Evolutionary conservation across 2,888 invertebrate genomes (phyloP), one percentile per base, ranked within the genome.

Genomic region (Trisateles emortualis): DNA sequence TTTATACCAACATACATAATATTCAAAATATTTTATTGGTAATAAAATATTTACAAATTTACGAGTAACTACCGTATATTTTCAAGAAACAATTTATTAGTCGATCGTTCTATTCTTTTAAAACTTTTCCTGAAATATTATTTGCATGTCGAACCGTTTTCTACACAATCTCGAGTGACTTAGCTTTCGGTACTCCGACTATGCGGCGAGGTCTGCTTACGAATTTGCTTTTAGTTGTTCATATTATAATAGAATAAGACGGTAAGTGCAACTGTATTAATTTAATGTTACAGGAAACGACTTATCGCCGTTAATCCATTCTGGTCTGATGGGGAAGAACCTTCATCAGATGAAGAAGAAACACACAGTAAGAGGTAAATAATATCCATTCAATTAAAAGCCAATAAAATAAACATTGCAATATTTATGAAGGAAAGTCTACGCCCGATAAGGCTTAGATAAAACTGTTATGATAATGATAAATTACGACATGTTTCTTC

Each of bases 281-380:
- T 29, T 29, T 42, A 26, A 10, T 35, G 68, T 72, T 78, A 39
- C 73, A 92, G 92, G 36, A 89, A 86, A 76, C 79, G 94, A 24
- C 84, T 92, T 33, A 94, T 94, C 29, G 93, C 94, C 11, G 94
- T 94, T 9, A 96, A 96, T 92, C 96, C 96, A 0, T 96, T 97
- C 80, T 95, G 95, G 93, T 95, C 95, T 59, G 96, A 96, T 69
- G 95, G 94, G 24, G 96, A 96, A 68, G 95, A 95, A 64, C 94
- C 94, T 26, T 92, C 93, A 4, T 90, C 93, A 24, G 94, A 94
- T 46, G 93, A 94, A 53, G 92, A 92, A 52, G 90, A 91, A 38
- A 72, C 79, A 19, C 73, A 83, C 54, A 79, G 72, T 58, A 78
- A 75, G 42, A 86, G 88, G 90, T 89, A 53, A 43, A 29, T 26